Percentiles rank a stretch among this genome's conserved stretches.
Evolutionary conservation across 35 echinoderm and acorn worm genomes (phyloP).

Genomic region (Hemicentrotus pulcherrimus): DNA sequence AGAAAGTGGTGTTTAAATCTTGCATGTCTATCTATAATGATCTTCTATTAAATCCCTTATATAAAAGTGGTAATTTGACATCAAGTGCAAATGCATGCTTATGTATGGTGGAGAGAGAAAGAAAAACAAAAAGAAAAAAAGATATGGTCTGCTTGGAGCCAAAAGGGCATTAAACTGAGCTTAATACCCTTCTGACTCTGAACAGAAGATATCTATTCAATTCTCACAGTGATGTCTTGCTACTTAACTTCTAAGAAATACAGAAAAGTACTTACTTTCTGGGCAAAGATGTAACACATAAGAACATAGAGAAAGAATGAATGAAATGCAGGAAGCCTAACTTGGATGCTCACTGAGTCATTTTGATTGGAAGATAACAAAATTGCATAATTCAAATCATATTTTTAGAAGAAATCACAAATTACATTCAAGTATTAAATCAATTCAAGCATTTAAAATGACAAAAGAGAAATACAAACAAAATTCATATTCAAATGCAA

Average conservation of each 20-base stretch:
- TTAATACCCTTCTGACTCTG: too few species aligned
- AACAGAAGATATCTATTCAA: too few species aligned
- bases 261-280: background rate
- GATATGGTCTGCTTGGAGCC: too few species aligned
- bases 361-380: background rate
- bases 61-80: too few species aligned
- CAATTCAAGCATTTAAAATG: background rate
- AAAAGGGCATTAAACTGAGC: too few species aligned
- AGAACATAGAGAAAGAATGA: background rate
- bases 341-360: background rate
- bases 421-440: background rate
- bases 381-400: conserved; percentile 7
- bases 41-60: too few species aligned
- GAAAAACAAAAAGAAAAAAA: too few species aligned
- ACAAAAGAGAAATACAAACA: background rate
- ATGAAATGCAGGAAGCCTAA: background rate
- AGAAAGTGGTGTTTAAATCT: too few species aligned
- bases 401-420: conserved; percentile 4
- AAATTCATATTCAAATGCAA: background rate
- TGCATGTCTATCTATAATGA: too few species aligned
- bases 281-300: background rate
- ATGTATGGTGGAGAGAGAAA: background rate
- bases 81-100: too few species aligned
- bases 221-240: background rate
- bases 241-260: background rate